These are phyloP conservation scores for Echinometra lucunter DNA, from an alignment of 53 echinoderm and acorn worm genomes.

Conservation along the genomic window DNA sequence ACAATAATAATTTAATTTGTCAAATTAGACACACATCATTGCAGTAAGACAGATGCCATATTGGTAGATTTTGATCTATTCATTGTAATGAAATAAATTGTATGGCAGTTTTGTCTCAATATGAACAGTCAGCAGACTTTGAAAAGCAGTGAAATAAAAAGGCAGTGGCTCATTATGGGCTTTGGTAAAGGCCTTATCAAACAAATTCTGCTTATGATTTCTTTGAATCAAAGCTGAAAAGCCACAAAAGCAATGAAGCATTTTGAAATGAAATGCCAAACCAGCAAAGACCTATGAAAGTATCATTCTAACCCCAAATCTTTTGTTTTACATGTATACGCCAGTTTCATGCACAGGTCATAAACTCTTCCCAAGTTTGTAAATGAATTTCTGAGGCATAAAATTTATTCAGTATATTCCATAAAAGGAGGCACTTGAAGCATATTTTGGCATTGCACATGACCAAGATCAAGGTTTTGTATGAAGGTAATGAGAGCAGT, in stretches of 20 bases:
- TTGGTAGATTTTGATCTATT: no score
- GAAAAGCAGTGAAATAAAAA: neutral
- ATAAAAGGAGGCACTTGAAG: neutral
- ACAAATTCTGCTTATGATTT: neutral
- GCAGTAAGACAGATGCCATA: neutral
- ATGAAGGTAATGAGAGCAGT: neutral
- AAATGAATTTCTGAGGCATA: neutral
- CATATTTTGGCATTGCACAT: constrained; percentile 14
- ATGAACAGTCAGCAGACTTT: neutral
- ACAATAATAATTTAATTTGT: neutral
- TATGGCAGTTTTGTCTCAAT: neutral
- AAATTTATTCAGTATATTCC: neutral
- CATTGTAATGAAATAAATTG: neutral
- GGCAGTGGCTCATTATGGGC: no score
- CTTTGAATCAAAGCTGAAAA: neutral
- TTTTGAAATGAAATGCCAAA: no score
- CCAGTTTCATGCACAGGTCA: neutral
- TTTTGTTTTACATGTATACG: neutral
- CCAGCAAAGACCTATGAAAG: neutral
- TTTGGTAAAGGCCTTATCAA: no score
- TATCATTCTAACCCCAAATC: neutral
- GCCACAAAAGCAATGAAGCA: neutral
- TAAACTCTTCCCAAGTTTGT: neutral
- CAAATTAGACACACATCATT: neutral
- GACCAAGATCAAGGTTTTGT: neutral